Evolutionary conservation across 2,888 invertebrate genomes (phyloP), one percentile per base, ranked within the genome.

Genomic region (Tillus elongatus): DNA sequence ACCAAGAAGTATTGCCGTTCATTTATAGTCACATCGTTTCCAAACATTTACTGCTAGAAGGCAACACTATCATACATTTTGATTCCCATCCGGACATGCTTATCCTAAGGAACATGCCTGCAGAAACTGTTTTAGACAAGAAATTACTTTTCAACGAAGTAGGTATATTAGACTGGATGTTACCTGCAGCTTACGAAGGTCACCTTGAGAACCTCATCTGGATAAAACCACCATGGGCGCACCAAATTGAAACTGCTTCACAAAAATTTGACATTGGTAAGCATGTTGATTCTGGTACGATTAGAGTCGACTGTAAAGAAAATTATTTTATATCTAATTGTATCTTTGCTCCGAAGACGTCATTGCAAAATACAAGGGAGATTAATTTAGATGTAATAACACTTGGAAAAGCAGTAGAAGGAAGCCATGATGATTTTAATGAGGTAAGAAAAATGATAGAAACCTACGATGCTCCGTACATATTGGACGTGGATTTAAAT

Each of bases 51-150:
- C 88, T 89, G 0, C 64, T 89, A 35, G 73, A 78, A 56, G 79
- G 79, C 31, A 80, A 81, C 37, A 74, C 79, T 1, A 67, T 93
- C 37, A 65, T 93, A 16, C 92, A 93, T 61, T 77, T 93, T 48
- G 93, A 93, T 63, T 87, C 92, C 0, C 93, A 93, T 68, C 92
- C 92, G 3, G 93, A 93, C 58, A 76, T 93, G 76, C 74, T 90
- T 10, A 75, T 92, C 50, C 85, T 90, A 26, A 75, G 79, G 46
- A 72, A 77, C 46, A 75, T 92, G 70, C 72, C 74, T 39, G 83
- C 88, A 4, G 79, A 79, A 41, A 73, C 73, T 30, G 83, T 88
- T 8, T 82, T 74, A 52, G 76, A 86, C 30, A 85, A 83, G 60
- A 67, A 80, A 41, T 66, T 76, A 39, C 69, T 88, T 49, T 77